Evolutionary conservation across 2,797 vertebrate genomes (phyloP).

Genomic region (Numenius phaeopus): DNA sequence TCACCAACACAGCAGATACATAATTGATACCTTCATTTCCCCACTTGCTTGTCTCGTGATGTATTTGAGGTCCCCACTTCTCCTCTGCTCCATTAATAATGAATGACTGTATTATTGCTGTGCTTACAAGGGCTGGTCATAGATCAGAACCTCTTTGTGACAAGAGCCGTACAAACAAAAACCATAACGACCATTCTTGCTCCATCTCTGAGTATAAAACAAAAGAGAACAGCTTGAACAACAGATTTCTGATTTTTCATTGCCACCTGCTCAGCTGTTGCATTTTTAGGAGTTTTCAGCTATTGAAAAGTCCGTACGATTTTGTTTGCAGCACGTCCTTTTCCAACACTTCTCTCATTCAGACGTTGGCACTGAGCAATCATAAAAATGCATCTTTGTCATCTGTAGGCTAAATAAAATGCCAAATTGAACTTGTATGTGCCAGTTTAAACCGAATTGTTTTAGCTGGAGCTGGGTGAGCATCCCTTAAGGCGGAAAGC

Average conservation of each 20-base stretch:
- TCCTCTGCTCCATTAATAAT: slow-evolving; percentile 23
- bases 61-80: background rate
- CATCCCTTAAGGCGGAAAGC: background rate
- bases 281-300: background rate
- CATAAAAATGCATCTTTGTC: background rate
- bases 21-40: slow-evolving; percentile 25
- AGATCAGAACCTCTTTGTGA: background rate
- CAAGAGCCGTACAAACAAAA: background rate
- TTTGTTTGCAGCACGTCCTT: background rate
- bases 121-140: background rate
- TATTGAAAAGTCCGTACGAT: background rate
- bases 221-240: background rate
- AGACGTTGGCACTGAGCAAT: background rate
- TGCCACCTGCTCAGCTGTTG: background rate
- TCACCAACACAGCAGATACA: background rate
- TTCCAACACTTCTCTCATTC: background rate
- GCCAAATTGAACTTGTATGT: background rate
- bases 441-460: background rate
- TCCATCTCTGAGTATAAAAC: background rate
- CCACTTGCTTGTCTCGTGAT: background rate
- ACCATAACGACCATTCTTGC: background rate
- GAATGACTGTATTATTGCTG: background rate
- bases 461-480: background rate
- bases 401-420: background rate
- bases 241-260: background rate